Evolutionary conservation across 2,888 invertebrate species (phyloP), one percentile per base, ranked within the genome.

Genomic region (Eutolmus rufibarbis): DNA sequence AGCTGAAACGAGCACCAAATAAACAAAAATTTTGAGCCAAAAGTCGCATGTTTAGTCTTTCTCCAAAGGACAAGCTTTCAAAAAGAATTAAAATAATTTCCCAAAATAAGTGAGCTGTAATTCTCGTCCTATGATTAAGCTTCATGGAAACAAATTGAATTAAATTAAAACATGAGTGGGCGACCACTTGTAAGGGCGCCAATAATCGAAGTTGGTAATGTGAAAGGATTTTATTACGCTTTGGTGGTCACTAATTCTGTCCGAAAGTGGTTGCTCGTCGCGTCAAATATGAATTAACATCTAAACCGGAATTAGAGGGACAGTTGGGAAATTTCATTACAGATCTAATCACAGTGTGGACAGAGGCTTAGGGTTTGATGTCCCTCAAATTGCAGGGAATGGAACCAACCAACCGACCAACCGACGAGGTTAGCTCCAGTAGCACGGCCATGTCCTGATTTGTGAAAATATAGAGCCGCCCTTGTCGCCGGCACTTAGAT

Each of bases 221-320:
- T 37, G 23, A 82, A 57, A 57, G 57, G 19, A 57, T 31, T 57
- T 82, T 57, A 82, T 82, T 19, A 82, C 57, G n/a, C 34, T 82
- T 16, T 51, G 40, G 56, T 81, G 81, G 56, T 66, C 82, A 66
- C 57, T 51, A 82, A 40, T 40, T 34, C 19, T 76, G 76, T 76
- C 40, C 57, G n/a, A 81, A 28, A 51, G 51, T 82, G 82, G 82
- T 57, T 57, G n/a, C 8, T 28, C 82, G 56, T 14, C 57, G 82
- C 57, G 51, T 51, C 57, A 82, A 82, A 82, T 82, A 34, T 82
- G 82, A 82, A 82, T 82, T 82, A 82, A 56, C 82, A 82, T 82
- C 82, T 79, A 82, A 82, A 82, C 82, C 82, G 82, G 57, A 82
- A 82, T 82, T 57, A 82, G 37, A 57, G 82, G 34, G 34, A 37